These are phyloP conservation scores for Cavia aperea DNA, from an alignment of 2,113 vertebrate species.

Conservation along the genomic window DNA sequence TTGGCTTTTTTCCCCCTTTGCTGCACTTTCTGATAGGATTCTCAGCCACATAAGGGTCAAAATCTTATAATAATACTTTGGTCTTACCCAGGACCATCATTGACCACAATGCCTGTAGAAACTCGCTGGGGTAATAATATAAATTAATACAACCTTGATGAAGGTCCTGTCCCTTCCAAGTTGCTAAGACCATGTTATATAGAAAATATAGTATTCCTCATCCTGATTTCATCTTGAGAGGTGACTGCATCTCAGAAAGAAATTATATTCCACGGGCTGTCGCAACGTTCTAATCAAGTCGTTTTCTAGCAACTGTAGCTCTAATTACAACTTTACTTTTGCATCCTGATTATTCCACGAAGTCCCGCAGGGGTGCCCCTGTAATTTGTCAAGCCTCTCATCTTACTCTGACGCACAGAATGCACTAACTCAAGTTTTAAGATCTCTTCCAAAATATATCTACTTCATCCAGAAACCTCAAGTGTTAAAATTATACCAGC, in stretches of 20 bases:
- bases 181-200: background rate
- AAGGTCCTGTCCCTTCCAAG: background rate
- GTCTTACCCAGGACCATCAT: background rate
- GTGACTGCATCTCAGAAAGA: background rate
- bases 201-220: background rate
- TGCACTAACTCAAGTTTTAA: background rate
- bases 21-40: background rate
- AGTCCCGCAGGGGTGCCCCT: background rate
- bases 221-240: background rate
- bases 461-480: background rate
- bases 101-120: background rate
- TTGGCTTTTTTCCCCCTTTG: background rate
- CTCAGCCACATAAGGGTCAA: background rate
- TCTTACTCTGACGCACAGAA: background rate
- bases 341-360: background rate
- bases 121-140: background rate
- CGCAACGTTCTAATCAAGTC: background rate
- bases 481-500: background rate
- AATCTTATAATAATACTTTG: background rate
- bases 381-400: background rate
- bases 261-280: background rate
- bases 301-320: background rate
- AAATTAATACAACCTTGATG: background rate
- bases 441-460: conserved; percentile 35
- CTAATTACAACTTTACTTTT: background rate